These are phyloP conservation scores for Brachionus koreanus DNA, from an alignment of 1,140 invertebrate genomes.

Conservation along the genomic window DNA sequence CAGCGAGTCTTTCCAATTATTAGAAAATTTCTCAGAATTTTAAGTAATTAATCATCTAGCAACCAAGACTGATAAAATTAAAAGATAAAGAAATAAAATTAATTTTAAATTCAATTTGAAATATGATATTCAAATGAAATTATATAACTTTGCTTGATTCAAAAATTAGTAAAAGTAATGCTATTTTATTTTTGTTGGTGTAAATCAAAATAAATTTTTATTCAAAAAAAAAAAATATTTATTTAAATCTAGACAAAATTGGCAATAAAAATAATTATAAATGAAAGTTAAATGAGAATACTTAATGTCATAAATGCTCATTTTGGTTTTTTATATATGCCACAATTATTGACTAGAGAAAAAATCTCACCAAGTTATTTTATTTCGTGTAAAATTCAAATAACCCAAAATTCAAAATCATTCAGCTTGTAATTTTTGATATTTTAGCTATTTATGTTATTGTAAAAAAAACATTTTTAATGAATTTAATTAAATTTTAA, in stretches of 20 bases:
- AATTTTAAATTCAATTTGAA: neutral
- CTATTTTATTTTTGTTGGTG: neutral
- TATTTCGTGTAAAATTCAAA: conserved; percentile 4
- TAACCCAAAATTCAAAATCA: neutral
- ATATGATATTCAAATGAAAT: neutral
- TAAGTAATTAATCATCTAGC: neutral
- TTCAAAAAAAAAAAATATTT: neutral
- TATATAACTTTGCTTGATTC: neutral
- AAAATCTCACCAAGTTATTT: neutral
- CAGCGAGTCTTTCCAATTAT: neutral
- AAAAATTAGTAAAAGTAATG: neutral
- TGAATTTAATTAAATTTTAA: neutral
- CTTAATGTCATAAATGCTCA: neutral
- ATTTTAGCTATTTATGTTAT: neutral
- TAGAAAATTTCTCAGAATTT: neutral
- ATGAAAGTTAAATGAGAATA: neutral
- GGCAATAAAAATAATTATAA: neutral
- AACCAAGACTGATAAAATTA: neutral
- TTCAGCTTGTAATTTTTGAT: neutral
- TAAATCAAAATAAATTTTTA: neutral
- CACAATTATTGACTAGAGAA: neutral
- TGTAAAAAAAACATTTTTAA: neutral
- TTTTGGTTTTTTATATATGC: neutral
- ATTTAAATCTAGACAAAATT: neutral
- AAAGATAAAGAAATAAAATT: neutral